These are phyloP conservation scores for Monomorium pharaonis DNA, from an alignment of 1,140 invertebrate species.

Conservation along the genomic window DNA sequence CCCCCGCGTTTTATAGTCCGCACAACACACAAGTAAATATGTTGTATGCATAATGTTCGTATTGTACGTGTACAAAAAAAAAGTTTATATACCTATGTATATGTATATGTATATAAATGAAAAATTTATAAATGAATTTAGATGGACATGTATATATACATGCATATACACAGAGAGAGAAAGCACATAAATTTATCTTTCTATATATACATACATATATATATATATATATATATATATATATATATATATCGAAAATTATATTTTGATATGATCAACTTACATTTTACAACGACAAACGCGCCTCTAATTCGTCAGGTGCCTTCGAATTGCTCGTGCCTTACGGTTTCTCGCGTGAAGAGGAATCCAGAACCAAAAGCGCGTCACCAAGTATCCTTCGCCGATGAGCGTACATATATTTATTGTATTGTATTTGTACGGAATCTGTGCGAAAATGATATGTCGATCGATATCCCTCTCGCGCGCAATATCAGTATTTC, in stretches of 20 bases:
- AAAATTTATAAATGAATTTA: no score
- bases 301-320: conserved; percentile 61
- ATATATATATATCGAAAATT: conserved; percentile 71
- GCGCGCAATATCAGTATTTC: conserved; percentile 65
- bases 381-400: conserved; percentile 41
- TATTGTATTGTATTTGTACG: background rate
- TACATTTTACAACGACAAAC: conserved; percentile 59
- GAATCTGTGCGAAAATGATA: background rate
- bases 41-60: conserved; percentile 64
- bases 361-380: conserved; percentile 71
- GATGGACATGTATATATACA: conserved; percentile 51
- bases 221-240: conserved; percentile 16
- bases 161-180: conserved; percentile 51
- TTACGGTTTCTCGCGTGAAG: conserved; percentile 70
- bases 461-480: conserved; percentile 25
- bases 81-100: conserved; percentile 68
- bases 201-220: background rate
- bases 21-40: conserved; percentile 22
- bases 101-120: conserved; percentile 63
- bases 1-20: conserved; percentile 54
- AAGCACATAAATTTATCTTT: conserved; percentile 56
- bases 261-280: conserved; percentile 74
- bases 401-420: background rate
- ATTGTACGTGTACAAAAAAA: conserved; percentile 65
- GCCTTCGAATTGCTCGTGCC: conserved; percentile 75